phyloP scores from a whole-genome alignment of 1,140 invertebrate genomes.

The Aphelenchoides besseyi region DNA sequence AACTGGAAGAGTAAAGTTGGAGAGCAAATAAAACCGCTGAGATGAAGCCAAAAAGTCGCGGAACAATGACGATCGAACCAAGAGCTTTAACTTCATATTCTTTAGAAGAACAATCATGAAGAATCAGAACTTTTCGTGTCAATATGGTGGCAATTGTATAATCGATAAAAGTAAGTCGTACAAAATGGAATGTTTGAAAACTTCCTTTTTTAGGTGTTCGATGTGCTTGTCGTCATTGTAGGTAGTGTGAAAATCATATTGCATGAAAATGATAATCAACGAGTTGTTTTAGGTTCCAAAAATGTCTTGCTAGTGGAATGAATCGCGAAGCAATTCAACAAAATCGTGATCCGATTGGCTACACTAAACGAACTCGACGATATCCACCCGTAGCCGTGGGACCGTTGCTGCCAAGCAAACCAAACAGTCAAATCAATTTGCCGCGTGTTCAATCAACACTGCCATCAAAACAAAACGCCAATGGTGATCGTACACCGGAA shows the following conservation, averaged over 20 bases:
- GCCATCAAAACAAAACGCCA: neutral
- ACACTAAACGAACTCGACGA: constrained; percentile 54
- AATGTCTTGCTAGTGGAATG: constrained; percentile 60
- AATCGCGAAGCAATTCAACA: constrained; percentile 60
- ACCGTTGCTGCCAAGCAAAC: neutral
- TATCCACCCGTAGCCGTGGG: constrained; percentile 33
- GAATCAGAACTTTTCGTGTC: constrained; percentile 54
- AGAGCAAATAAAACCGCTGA: too few relatives aligned
- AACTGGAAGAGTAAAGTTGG: too few relatives aligned
- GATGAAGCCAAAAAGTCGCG: too few relatives aligned
- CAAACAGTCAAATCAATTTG: too few relatives aligned
- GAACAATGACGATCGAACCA: too few relatives aligned
- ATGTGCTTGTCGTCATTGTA: constrained; percentile 58
- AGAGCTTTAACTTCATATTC: too few relatives aligned
- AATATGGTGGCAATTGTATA: constrained; percentile 54
- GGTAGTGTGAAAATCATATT: constrained; percentile 46
- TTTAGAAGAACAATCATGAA: constrained; percentile 56
- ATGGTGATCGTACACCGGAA: constrained; percentile 12
- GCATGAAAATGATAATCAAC: constrained; percentile 9
- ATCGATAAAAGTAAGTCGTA: constrained; percentile 58
- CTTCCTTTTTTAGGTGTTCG: constrained; percentile 39
- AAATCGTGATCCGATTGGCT: constrained; percentile 59
- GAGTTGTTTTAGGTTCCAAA: constrained; percentile 46
- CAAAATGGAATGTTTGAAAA: constrained; percentile 15
- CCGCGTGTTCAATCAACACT: constrained; percentile 5